phyloP scores from a whole-genome alignment of 2,888 invertebrate genomes.

The Phyllotreta cruciferae region DNA sequence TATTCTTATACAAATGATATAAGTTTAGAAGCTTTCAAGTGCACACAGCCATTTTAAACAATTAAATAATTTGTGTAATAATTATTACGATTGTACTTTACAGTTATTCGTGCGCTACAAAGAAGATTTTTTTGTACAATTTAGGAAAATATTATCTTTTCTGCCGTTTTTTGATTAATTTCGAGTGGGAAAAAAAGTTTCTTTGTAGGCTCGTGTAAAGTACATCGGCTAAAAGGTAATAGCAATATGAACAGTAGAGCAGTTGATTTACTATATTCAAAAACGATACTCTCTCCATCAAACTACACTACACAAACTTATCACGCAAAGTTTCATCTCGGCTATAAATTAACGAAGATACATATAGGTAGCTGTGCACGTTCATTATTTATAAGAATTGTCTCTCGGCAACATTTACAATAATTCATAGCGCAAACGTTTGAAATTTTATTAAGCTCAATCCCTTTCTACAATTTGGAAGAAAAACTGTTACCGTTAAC shows the following conservation, averaged over 20 bases:
- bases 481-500: slow-evolving; percentile 14
- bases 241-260: slow-evolving; percentile 55
- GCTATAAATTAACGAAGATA: slow-evolving; percentile 43
- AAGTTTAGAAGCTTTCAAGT: slow-evolving; percentile 22
- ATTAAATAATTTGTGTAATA: slow-evolving; percentile 11
- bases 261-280: slow-evolving; percentile 48
- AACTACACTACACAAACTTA: slow-evolving; percentile 60
- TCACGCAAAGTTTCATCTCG: slow-evolving; percentile 55
- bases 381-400: slow-evolving; percentile 17
- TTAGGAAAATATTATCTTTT: slow-evolving; percentile 5
- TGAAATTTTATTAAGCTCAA: slow-evolving; percentile 14
- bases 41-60: slow-evolving; percentile 11
- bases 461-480: neutral
- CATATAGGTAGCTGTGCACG: slow-evolving; percentile 19
- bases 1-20: slow-evolving; percentile 15
- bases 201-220: slow-evolving; percentile 6
- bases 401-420: slow-evolving; percentile 27
- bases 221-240: slow-evolving; percentile 25
- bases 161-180: slow-evolving; percentile 9
- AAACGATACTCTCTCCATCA: slow-evolving; percentile 61
- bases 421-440: slow-evolving; percentile 31
- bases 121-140: slow-evolving; percentile 1
- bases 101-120: neutral
- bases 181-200: slow-evolving; percentile 3
- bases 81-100: slow-evolving; percentile 3